Percentiles rank a stretch among this genome's conserved stretches.
These are phyloP conservation scores for Eupithecia subfuscata DNA, from an alignment of 2,888 invertebrate species.

Conservation along the genomic window DNA sequence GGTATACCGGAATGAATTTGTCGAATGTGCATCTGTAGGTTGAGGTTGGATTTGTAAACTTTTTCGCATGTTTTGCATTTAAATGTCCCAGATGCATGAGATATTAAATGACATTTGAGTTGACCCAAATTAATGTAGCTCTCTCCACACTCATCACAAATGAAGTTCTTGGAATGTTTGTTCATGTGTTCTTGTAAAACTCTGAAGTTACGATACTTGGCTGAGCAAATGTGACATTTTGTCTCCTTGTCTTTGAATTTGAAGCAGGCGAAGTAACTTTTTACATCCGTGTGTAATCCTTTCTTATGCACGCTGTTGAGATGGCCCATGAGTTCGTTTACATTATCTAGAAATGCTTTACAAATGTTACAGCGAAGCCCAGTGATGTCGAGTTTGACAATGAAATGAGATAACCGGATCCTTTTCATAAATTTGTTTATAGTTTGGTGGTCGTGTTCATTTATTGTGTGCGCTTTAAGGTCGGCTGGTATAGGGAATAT, in stretches of 20 bases:
- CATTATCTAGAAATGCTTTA: slow-evolving; percentile 35
- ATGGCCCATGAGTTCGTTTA: slow-evolving; percentile 54
- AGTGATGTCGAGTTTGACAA: slow-evolving; percentile 67
- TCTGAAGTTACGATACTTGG: slow-evolving; percentile 55
- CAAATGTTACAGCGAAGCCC: slow-evolving; percentile 61
- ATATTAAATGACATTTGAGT: slow-evolving; percentile 51
- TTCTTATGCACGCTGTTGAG: slow-evolving; percentile 51
- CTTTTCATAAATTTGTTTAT: slow-evolving; percentile 34
- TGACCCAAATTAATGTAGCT: slow-evolving; percentile 44
- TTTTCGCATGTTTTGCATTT: slow-evolving; percentile 35
- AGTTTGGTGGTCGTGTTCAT: slow-evolving; percentile 36
- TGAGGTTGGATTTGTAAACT: slow-evolving; percentile 18
- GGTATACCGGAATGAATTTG: slow-evolving; percentile 24
- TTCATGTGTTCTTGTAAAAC: slow-evolving; percentile 62
- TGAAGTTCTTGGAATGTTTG: slow-evolving; percentile 57
- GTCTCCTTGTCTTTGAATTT: slow-evolving; percentile 53
- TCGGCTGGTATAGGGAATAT: slow-evolving; percentile 55
- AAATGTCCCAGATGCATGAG: slow-evolving; percentile 56
- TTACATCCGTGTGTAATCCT: slow-evolving; percentile 48
- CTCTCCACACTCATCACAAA: slow-evolving; percentile 58
- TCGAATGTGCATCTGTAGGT: slow-evolving; percentile 24
- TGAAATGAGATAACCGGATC: slow-evolving; percentile 33
- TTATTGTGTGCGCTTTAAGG: slow-evolving; percentile 58
- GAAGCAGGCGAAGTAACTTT: slow-evolving; percentile 58
- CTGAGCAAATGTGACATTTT: slow-evolving; percentile 55